phyloP scores from a whole-genome alignment of 2,888 invertebrate species.

The Melinaea menophilus region DNA sequence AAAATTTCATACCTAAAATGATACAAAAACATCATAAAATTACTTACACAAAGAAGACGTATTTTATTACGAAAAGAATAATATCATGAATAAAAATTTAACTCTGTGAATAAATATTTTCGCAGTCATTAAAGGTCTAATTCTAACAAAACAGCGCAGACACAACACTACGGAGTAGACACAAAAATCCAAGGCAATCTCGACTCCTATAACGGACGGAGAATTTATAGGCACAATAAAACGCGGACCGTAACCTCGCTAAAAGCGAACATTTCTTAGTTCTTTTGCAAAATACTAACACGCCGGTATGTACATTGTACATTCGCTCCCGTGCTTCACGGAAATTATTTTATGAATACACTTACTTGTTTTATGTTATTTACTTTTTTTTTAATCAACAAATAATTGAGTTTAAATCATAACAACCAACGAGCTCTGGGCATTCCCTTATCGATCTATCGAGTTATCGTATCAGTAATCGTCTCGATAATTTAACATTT shows the following conservation, averaged over 20 bases:
- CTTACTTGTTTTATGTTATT: neutral
- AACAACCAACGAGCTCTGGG: no score
- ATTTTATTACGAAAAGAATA: neutral
- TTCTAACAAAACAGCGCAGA: constrained; percentile 32
- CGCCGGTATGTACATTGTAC: constrained; percentile 6
- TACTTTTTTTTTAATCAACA: neutral
- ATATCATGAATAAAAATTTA: neutral
- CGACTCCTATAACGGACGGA: constrained; percentile 58
- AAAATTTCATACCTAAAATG: no score
- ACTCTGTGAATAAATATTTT: constrained; percentile 1
- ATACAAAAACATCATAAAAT: no score
- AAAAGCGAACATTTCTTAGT: constrained; percentile 45
- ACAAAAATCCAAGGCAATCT: constrained; percentile 73
- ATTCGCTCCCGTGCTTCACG: constrained; percentile 1
- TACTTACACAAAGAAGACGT: neutral
- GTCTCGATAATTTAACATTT: no score
- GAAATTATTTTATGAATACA: constrained; percentile 5
- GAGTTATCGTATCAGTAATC: no score
- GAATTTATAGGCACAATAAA: constrained; percentile 76
- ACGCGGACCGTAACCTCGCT: constrained; percentile 65
- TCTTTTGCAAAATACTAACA: constrained; percentile 30
- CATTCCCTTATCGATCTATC: no score
- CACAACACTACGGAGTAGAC: constrained; percentile 41
- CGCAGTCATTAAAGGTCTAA: constrained; percentile 4
- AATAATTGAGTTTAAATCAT: neutral